Evolutionary conservation across 2,113 vertebrate species (phyloP), one percentile per base, ranked within the genome.

Genomic region (Hipposideros armiger): DNA sequence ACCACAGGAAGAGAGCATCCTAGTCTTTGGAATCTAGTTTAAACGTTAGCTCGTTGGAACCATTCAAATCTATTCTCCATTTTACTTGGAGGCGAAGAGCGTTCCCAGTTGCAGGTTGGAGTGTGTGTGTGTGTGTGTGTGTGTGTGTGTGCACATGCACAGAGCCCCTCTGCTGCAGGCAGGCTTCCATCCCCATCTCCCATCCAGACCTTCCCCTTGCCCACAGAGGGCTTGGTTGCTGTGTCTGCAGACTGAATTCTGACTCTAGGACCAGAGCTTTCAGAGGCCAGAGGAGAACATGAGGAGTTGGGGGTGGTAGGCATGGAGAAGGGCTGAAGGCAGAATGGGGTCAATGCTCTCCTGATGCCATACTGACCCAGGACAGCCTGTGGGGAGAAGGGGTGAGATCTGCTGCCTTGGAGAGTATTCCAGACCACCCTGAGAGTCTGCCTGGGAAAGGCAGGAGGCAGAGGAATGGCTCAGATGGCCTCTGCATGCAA

Each of bases 101-200:
- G 47, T 69, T 80, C 81, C 45, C 8, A 45, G 76, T 4, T 64
- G 70, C 30, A 50, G n/a, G 30, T 16, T 78, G 10, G 36, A 11
- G 70, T 6, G 28, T 26, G 64, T 50, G 45, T 15, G 40, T 3
- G 20, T 11, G 1, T 13, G 10, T 0, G 2, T 0, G 17, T 8
- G 16, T 47, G 36, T 40, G 11, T 16, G 22, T 3, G 0, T 9
- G 8, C 47, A 47, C 7, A 47, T 54, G 5, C 89, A 7, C 40
- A 40, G 13, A 78, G 30, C 54, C 32, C 52, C 17, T 85, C 52
- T 20, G 20, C 45, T 60, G 28, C 36, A 20, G 36, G 70, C 36
- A 13, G 47, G 22, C 73, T 66, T 22, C 69, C 73, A 0, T 20
- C 36, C 70, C 30, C 24, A 16, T 47, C 28, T 77, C 50, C 26